phyloP scores from a whole-genome alignment of 2,113 vertebrate genomes.

The Gopherus flavomarginatus region DNA sequence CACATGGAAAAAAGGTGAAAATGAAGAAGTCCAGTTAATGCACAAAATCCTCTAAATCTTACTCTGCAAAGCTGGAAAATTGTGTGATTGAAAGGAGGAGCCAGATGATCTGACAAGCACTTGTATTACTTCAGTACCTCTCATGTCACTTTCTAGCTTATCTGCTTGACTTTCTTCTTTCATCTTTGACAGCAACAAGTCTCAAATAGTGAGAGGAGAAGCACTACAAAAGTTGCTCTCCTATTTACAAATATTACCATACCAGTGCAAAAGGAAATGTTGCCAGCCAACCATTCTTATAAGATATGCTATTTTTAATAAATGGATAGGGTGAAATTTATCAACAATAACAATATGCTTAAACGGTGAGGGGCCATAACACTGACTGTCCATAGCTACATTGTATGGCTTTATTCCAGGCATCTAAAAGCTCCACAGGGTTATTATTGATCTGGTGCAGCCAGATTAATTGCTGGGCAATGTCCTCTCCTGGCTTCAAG shows the following conservation, averaged over 20 bases:
- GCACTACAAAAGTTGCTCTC: conserved; percentile 22
- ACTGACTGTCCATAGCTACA: neutral
- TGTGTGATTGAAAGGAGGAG: conserved; percentile 56
- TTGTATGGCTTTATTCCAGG: neutral
- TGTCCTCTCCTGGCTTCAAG: neutral
- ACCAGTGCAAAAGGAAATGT: neutral
- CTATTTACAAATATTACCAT: conserved; percentile 33
- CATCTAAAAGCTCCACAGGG: neutral
- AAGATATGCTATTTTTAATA: conserved; percentile 22
- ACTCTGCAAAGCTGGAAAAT: conserved; percentile 16
- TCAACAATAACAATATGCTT: neutral
- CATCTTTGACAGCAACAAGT: conserved; percentile 52
- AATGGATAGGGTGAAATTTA: conserved; percentile 22
- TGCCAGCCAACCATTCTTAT: neutral
- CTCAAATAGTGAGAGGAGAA: conserved; percentile 16
- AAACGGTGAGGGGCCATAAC: neutral
- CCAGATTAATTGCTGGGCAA: neutral
- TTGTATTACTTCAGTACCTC: conserved; percentile 63
- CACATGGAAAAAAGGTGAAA: neutral
- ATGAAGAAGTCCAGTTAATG: conserved; percentile 17
- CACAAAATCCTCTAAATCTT: conserved; percentile 23
- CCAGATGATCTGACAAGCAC: conserved; percentile 44
- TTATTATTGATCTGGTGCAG: neutral
- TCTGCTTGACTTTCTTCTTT: conserved; percentile 24
- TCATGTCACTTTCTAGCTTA: conserved; percentile 40